Base-by-base conservation (phyloP, 2,797 vertebrate species). In the Platalea minor region DNA sequence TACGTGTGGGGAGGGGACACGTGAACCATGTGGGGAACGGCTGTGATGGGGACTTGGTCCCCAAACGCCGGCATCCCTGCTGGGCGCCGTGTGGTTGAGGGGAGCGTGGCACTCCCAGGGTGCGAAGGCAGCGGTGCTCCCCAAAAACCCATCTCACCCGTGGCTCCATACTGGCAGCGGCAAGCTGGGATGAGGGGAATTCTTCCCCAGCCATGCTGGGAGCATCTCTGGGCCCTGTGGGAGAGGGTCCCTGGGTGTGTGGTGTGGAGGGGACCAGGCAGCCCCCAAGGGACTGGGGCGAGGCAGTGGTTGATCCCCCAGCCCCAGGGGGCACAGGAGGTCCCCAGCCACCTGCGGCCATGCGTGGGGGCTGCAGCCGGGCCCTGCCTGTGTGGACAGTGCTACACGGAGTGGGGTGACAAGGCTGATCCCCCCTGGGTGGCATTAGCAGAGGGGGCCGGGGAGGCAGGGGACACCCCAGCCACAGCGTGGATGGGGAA, bases 1-100 rank as follows among this genome's bases (percentile, higher is more conserved):
- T 16, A 20, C 17, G 13, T 7, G 1, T 2, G 5, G 28, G 28
- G 79, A 77, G 20, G 24, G 59, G 28, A 45, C 1, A 1, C 0
- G 1, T 5, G 21, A 45, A 14, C 50, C 43, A 8, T 0, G 5
- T 0, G 24, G 64, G 45, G 59, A 59, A 69, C 0, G n/a, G 43
- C 35, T 33, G 53, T 2, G 7, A 15, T 3, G 57, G 65, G 51
- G 11, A 19, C 16, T 41, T 0, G 1, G 46, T 17, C 41, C 59
- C 59, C 43, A n/a, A 31, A 35, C 1, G 2, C 7, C 7, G 3
- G 0, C 23, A 11, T 25, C 45, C 16, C 24, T 2, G 1, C 31
- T 6, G 10, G 12, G 23, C 1, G 1, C 33, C 0, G 0, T 7
- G 39, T 3, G 4, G 7, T 1, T 39, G 48, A 76, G 54, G 50